Base-by-base conservation (phyloP, 2,797 vertebrate species). In the Pelobates cultripes region DNA sequence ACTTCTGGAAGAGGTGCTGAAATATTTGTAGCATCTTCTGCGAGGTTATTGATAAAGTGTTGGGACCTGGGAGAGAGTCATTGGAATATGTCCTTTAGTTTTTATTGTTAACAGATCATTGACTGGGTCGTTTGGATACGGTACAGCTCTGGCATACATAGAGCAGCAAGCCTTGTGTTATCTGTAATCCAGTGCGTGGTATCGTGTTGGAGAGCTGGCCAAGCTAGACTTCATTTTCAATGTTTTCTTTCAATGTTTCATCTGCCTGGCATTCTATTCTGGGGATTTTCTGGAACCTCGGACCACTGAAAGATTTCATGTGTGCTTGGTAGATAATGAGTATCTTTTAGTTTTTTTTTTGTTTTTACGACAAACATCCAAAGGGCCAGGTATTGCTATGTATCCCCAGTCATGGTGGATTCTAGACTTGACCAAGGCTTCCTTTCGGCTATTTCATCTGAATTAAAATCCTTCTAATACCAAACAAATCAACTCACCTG, bases 1-100 rank as follows among this genome's bases (percentile, higher is more conserved):
- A 53, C 68, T 43, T 9, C 1, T 70, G 68, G 68, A 70, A n/a
- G 14, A 9, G 68, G 2, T 70, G 68, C 13, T 70, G 68, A 70
- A 70, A 70, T 43, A 70, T 70, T 70, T 70, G 68, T 15, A 70
- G 14, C 42, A 45, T 45, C 12, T 15, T 44, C n/a, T 8, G 68
- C n/a, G 43, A 14, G 68, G 68, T 70, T 70, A 70, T 70, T 70
- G 68, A 70, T 70, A 70, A 70, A 10, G 68, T 70, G 68, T 70
- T 70, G 68, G 68, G 43, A 70, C 42, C 13, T 70, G 68, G 68
- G 68, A 70, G 5, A 13, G 68, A 44, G 68, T 43, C 68, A n/a
- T 0, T 7, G 42, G 43, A 17, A 70, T 13, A 70, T 70, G 44
- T 45, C 68, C 12, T 45, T 70, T 15, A 43, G 45, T 15, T 45